These are phyloP conservation scores for Tridacna crocea DNA, from an alignment of 2,888 invertebrate genomes.

Conservation along the genomic window DNA sequence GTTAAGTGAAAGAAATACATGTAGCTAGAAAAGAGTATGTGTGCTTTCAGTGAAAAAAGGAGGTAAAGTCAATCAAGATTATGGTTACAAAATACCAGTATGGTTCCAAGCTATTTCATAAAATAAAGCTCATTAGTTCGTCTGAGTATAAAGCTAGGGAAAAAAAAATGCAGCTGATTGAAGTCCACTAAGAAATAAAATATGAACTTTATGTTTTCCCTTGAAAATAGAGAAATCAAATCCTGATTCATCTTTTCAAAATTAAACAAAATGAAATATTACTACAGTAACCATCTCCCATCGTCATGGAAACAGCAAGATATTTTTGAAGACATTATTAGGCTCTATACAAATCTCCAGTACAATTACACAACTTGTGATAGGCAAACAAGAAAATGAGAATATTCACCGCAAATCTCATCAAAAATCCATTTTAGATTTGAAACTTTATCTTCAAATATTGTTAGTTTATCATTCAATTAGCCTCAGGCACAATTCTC, in stretches of 20 bases:
- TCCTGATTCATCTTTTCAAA: neutral
- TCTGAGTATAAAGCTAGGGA: neutral
- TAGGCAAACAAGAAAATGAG: conserved; percentile 22
- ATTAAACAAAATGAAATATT: conserved; percentile 3
- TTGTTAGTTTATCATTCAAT: conserved; percentile 2
- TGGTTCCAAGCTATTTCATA: no score
- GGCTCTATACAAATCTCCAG: conserved; percentile 1
- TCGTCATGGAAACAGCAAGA: conserved; percentile 13
- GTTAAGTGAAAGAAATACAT: no score
- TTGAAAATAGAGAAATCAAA: neutral
- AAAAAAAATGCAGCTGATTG: no score
- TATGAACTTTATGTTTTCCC: neutral
- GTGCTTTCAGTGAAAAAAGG: no score
- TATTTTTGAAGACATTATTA: conserved; percentile 20
- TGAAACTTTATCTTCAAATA: conserved; percentile 18
- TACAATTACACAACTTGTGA: conserved; percentile 22
- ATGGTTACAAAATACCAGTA: no score
- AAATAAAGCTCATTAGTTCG: neutral
- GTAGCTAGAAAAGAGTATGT: no score
- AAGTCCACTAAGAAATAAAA: no score
- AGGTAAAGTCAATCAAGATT: no score
- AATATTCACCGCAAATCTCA: conserved; percentile 12
- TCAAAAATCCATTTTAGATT: conserved; percentile 23
- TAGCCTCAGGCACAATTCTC: neutral
- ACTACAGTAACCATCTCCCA: conserved; percentile 12